Conservation (phyloP, 2,888 invertebrate genomes). For the Drosophila koepferae region DNA sequence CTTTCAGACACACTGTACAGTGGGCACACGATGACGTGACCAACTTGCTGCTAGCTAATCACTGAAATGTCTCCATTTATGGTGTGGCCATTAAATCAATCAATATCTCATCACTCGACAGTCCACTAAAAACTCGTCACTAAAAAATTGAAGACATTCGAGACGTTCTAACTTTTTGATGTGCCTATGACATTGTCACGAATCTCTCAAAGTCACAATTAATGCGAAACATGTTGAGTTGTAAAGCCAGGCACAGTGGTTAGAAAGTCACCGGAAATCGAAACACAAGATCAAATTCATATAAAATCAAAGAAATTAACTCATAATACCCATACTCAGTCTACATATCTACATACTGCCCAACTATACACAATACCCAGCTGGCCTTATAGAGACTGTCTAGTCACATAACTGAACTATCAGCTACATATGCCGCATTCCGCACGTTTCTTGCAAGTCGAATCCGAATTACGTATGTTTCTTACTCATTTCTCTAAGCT, state of each 20-base stretch:
- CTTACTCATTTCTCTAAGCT: background rate
- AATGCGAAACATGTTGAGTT: slow-evolving; percentile 19
- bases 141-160: slow-evolving; percentile 12
- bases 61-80: slow-evolving; percentile 49
- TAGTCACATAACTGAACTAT: slow-evolving; percentile 10
- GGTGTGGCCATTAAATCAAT: slow-evolving; percentile 58
- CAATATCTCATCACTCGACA: slow-evolving; percentile 34
- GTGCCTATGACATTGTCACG: slow-evolving; percentile 47
- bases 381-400: background rate
- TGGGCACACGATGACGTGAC: slow-evolving; percentile 42
- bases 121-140: slow-evolving; percentile 9
- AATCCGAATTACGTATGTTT: background rate
- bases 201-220: slow-evolving; percentile 49
- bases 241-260: background rate
- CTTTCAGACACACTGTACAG: background rate
- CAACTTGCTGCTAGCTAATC: slow-evolving; percentile 38
- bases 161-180: slow-evolving; percentile 28
- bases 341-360: background rate
- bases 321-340: background rate
- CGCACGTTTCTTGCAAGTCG: background rate
- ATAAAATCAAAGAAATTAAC: background rate
- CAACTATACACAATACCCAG: background rate
- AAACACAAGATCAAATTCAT: background rate
- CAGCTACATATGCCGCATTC: slow-evolving; percentile 8
- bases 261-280: background rate